These are phyloP conservation scores for Threskiornis aethiopicus DNA, from an alignment of 2,797 vertebrate species.

Conservation along the genomic window DNA sequence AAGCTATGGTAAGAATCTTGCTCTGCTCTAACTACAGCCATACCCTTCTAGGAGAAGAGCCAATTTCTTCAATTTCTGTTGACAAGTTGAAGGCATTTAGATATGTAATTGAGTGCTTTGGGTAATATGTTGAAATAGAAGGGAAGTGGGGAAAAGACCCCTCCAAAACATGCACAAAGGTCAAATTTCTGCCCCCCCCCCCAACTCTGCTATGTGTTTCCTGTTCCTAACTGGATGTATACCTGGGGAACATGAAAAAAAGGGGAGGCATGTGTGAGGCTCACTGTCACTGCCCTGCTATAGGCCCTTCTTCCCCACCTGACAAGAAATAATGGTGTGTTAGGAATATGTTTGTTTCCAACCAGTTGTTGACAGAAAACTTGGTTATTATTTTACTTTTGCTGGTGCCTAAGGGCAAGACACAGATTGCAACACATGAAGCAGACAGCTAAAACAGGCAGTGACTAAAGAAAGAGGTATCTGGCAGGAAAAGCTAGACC, in stretches of 20 bases:
- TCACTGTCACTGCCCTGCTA: neutral
- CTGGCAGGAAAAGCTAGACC: slow-evolving; percentile 6
- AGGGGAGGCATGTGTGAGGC: neutral
- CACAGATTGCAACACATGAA: neutral
- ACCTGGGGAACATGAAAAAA: neutral
- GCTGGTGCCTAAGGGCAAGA: neutral
- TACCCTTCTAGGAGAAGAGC: neutral
- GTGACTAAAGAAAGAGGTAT: neutral
- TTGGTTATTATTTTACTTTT: slow-evolving; percentile 28
- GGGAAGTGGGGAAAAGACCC: neutral
- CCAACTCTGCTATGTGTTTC: neutral
- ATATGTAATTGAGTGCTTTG: neutral
- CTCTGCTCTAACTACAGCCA: neutral
- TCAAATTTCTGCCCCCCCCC: neutral
- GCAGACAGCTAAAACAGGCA: neutral
- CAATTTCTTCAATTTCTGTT: slow-evolving; percentile 9
- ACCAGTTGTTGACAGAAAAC: neutral
- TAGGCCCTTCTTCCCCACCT: neutral
- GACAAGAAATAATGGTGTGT: neutral
- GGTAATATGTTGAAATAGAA: neutral
- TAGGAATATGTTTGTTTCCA: slow-evolving; percentile 21
- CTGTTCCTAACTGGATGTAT: neutral
- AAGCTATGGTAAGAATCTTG: slow-evolving; percentile 41
- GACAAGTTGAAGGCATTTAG: slow-evolving; percentile 4
- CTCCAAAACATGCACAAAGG: neutral